Percentiles rank a stretch among this genome's conserved stretches.
Conservation (phyloP, 2,797 vertebrate species). For the Bradypodion pumilum region DNA sequence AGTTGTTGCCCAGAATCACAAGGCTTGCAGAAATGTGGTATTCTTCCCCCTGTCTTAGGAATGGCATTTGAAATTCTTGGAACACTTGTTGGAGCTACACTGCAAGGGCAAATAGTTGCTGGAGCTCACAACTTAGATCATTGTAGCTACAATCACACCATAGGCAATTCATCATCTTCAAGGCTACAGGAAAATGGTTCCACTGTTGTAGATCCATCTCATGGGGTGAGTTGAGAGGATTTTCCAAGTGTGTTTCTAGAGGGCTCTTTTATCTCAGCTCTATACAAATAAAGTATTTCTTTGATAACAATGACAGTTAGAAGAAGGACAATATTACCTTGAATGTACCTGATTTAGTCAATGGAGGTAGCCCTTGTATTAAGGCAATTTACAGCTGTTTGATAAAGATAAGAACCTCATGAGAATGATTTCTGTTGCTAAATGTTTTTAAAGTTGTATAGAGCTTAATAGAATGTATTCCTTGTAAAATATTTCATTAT, state of each 20-base stretch:
- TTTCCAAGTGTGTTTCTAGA: neutral
- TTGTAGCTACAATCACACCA: slow-evolving; percentile 73
- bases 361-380: too few species aligned
- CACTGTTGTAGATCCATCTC: slow-evolving; percentile 74
- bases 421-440: neutral
- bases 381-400: too few species aligned
- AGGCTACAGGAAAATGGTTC: slow-evolving; percentile 51
- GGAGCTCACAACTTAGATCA: slow-evolving; percentile 85
- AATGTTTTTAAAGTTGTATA: neutral
- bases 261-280: accelerated
- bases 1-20: neutral
- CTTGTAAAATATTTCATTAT: neutral
- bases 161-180: slow-evolving; percentile 73
- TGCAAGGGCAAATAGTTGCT: slow-evolving; percentile 94
- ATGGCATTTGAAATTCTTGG: slow-evolving; percentile 95
- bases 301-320: neutral
- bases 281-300: neutral
- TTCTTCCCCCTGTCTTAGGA: slow-evolving; percentile 74
- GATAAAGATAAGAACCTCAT: neutral
- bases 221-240: slow-evolving; percentile 78
- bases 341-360: too few species aligned
- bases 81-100: slow-evolving; percentile 89
- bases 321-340: neutral
- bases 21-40: neutral
- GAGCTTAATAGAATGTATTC: neutral